Conservation (phyloP, 1,140 invertebrate species). For the Pseudomyrmex flavicornis region DNA sequence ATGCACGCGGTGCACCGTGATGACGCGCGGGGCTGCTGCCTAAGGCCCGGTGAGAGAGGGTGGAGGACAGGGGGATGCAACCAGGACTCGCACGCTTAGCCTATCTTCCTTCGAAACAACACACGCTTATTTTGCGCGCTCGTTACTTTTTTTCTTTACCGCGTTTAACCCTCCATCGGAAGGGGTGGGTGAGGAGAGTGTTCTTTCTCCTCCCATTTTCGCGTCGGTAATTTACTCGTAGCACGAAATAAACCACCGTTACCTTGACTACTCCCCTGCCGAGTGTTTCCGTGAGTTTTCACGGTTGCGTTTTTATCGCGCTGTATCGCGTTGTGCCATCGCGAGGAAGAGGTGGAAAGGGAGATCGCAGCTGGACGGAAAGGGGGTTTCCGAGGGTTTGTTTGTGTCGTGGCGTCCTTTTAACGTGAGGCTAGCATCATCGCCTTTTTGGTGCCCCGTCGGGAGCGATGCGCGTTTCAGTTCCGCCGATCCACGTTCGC, state of each 20-base stretch:
- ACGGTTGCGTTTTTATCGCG: slow-evolving; percentile 73
- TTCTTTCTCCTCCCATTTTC: not conserved
- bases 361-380: not conserved
- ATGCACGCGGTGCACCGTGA: slow-evolving; percentile 51
- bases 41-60: not conserved
- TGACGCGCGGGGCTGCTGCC: not conserved
- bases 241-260: slow-evolving; percentile 74
- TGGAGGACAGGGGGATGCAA: not conserved
- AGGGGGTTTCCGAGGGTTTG: not conserved
- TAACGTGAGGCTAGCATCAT: slow-evolving; percentile 23
- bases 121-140: slow-evolving; percentile 57
- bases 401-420: slow-evolving; percentile 29
- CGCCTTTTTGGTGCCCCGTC: slow-evolving; percentile 54
- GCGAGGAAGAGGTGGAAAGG: not conserved
- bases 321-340: slow-evolving; percentile 69
- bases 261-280: slow-evolving; percentile 73
- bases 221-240: slow-evolving; percentile 69
- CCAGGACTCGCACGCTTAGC: slow-evolving; percentile 18
- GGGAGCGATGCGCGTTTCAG: slow-evolving; percentile 30
- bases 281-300: slow-evolving; percentile 69
- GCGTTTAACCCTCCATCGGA: slow-evolving; percentile 35
- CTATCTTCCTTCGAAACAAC: slow-evolving; percentile 60
- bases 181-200: too few relatives aligned
- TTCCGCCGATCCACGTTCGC: slow-evolving; percentile 19
- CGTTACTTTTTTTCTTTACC: slow-evolving; percentile 47